Base-by-base conservation (phyloP, 2,113 vertebrate genomes). In the Meleagris gallopavo region DNA sequence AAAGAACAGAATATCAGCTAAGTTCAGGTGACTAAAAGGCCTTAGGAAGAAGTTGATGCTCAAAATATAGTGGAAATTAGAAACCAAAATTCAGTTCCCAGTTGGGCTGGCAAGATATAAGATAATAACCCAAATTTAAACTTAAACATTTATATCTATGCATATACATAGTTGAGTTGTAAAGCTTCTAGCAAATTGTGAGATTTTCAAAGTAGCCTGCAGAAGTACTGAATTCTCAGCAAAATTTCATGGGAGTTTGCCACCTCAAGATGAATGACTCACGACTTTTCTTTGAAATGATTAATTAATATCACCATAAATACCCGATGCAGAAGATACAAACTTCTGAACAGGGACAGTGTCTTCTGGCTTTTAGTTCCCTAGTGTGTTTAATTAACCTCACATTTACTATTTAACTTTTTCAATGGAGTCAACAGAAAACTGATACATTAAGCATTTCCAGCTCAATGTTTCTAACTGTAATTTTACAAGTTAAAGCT, bases 281-380 rank as follows among this genome's bases (percentile, higher is more conserved):
- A 57, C 21, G 19, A 13, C 4, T 74, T 83, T 65, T 20, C 11
- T 24, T 45, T 52, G n/a, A 12, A 10, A 2, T 9, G 17, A 12
- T 57, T 12, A 72, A 54, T 9, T 9, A 32, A 24, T 3, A 12
- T 18, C 29, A 62, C 61, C 13, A 17, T 17, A 41, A 27, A 11
- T 9, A 38, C 54, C 25, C 3, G 20, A 27, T 0, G 7, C 2
- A 7, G 4, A 71, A 90, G 17, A 8, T 14, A n/a, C 22, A 20
- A 0, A 2, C 17, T 48, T 77, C 75, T 54, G 3, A 21, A 46
- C 62, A 66, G 18, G 3, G 17, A 24, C 9, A n/a, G 6, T 16
- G 0, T 27, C 34, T 58, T 60, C 17, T 76, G 22, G 3, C 16
- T 40, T 57, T 64, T 29, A 3, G 3, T 67, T 46, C 17, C 19